Evolutionary conservation across 2,797 vertebrate genomes (phyloP).

Genomic region (Neopelma chrysocephalum): DNA sequence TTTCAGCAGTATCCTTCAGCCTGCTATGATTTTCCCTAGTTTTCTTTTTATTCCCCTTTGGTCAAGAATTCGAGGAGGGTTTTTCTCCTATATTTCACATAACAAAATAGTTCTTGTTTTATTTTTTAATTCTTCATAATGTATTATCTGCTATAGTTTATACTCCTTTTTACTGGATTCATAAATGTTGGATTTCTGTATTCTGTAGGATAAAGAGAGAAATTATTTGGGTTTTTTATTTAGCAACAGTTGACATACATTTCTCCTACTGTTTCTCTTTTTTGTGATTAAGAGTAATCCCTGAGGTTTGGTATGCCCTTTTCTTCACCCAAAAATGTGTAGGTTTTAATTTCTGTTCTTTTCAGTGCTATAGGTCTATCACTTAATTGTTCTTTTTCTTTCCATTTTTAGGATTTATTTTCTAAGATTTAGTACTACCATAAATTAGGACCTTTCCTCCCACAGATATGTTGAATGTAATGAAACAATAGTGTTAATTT

Average conservation of each 20-base stretch:
- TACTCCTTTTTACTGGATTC: neutral
- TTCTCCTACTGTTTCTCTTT: neutral
- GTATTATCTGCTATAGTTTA: neutral
- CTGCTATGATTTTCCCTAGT: neutral
- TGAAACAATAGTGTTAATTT: neutral
- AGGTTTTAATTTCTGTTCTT: neutral
- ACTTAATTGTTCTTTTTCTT: neutral
- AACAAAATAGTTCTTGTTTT: neutral
- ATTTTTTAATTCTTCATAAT: neutral
- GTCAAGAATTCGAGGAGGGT: neutral
- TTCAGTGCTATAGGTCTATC: neutral
- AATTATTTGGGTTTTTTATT: neutral
- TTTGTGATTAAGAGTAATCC: neutral
- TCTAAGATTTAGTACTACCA: neutral
- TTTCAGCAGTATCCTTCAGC: neutral
- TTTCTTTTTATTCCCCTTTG: neutral
- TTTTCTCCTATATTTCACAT: neutral
- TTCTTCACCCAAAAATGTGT: neutral
- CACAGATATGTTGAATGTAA: neutral
- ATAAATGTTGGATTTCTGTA: neutral
- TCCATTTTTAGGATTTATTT: neutral
- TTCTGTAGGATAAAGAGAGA: neutral
- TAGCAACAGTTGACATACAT: neutral
- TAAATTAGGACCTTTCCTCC: neutral
- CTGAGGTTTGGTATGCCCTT: accelerated